phyloP scores from a whole-genome alignment of 2,113 vertebrate genomes.

The Menidia beryllina region DNA sequence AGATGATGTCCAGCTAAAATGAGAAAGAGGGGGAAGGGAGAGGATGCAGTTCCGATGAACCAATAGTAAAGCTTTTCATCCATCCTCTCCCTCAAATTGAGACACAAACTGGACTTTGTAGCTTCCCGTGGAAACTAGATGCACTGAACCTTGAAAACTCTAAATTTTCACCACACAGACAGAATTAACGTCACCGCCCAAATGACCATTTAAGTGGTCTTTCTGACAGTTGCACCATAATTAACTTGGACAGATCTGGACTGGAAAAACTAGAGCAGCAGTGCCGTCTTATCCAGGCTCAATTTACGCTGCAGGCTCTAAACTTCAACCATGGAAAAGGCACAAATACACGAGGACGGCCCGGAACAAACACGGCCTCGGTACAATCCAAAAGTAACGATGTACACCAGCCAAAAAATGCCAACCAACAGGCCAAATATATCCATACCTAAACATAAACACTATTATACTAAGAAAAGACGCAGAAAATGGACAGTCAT shows the following conservation, averaged over 20 bases:
- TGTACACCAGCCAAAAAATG: slow-evolving; percentile 7
- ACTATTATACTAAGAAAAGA: slow-evolving; percentile 17
- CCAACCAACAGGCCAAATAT: too few species aligned
- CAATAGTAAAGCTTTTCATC: slow-evolving; percentile 28
- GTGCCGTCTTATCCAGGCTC: slow-evolving; percentile 31
- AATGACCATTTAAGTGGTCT: slow-evolving; percentile 67
- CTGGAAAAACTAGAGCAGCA: slow-evolving; percentile 69
- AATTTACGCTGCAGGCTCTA: slow-evolving; percentile 30
- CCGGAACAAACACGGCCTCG: slow-evolving; percentile 31
- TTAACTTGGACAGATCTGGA: slow-evolving; percentile 69
- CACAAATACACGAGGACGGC: slow-evolving; percentile 51
- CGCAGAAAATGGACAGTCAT: slow-evolving; percentile 8
- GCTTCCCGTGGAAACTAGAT: slow-evolving; percentile 36
- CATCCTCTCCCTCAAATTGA: slow-evolving; percentile 60
- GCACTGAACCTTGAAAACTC: slow-evolving; percentile 68
- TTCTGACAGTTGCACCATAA: slow-evolving; percentile 66
- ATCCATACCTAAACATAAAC: neutral
- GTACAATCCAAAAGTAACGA: neutral
- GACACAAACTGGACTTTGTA: slow-evolving; percentile 61
- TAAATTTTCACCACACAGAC: slow-evolving; percentile 40
- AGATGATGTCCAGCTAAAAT: slow-evolving; percentile 46
- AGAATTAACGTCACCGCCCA: slow-evolving; percentile 43
- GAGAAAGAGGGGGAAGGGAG: neutral
- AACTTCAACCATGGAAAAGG: slow-evolving; percentile 58
- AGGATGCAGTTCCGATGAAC: slow-evolving; percentile 25